Conservation (phyloP, 2,113 vertebrate genomes). For the Papio anubis region DNA sequence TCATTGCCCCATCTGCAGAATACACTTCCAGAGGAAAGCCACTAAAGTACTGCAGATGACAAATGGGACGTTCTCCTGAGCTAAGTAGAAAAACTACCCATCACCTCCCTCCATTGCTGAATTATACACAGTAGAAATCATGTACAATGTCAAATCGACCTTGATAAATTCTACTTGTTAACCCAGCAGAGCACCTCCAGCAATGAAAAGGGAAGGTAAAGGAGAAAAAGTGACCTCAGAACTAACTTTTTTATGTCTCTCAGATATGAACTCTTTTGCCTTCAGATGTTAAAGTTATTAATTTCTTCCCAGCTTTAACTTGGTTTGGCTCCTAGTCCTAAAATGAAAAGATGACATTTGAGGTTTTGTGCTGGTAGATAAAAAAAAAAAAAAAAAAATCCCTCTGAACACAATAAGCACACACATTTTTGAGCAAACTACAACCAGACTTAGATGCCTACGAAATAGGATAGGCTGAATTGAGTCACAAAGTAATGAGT, state of each 20-base stretch:
- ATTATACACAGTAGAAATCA: conserved; percentile 35
- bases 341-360: conserved; percentile 55
- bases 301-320: conserved; percentile 61
- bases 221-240: not conserved
- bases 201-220: not conserved
- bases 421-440: conserved; percentile 54
- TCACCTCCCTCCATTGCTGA: not conserved
- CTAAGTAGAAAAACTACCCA: conserved; percentile 63
- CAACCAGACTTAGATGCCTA: conserved; percentile 25
- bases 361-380: conserved; percentile 41
- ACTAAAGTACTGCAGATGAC: conserved; percentile 56
- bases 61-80: conserved; percentile 66
- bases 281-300: conserved; percentile 50
- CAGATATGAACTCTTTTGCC: conserved; percentile 11
- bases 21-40: conserved; percentile 67
- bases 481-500: conserved; percentile 26
- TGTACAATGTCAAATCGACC: not conserved
- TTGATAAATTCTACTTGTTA: not conserved
- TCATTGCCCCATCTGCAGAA: conserved; percentile 23
- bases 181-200: not conserved
- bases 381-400: conserved; percentile 3
- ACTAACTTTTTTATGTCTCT: not conserved
- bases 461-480: not conserved
- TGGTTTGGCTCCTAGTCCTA: conserved; percentile 25
- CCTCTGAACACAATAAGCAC: conserved; percentile 6